Percentiles rank a stretch among this genome's conserved stretches.
Conservation (phyloP, 2,797 vertebrate species). For the Eupleurogrammus muticus region DNA sequence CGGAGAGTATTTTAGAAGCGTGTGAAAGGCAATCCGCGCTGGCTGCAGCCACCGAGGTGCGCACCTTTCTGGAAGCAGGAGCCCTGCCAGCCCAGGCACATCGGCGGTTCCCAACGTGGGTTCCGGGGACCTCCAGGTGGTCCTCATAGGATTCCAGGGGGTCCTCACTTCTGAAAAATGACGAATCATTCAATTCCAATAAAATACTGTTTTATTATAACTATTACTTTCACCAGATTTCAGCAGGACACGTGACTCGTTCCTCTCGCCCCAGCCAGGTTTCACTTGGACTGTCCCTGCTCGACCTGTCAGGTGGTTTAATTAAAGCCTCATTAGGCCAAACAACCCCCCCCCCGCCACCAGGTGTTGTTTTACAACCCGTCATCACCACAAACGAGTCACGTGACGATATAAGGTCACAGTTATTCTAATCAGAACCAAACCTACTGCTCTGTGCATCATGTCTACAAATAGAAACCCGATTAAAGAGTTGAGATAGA, state of each 20-base stretch:
- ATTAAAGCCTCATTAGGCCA: background rate
- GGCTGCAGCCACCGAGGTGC: conserved; percentile 80
- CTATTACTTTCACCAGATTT: conserved; percentile 9
- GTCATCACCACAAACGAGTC: conserved; percentile 12
- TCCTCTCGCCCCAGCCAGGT: background rate
- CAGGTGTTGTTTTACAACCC: conserved; percentile 19
- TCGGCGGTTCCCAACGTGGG: conserved; percentile 62
- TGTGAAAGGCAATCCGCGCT: conserved; percentile 85
- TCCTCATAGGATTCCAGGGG: conserved; percentile 29
- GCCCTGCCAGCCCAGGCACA: conserved; percentile 66
- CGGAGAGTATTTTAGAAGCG: conserved; percentile 85
- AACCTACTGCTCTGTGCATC: conserved; percentile 28
- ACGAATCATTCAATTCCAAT: background rate
- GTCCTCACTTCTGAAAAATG: conserved; percentile 5
- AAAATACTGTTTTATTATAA: too few species aligned
- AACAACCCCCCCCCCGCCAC: too few species aligned
- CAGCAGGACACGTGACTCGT: background rate
- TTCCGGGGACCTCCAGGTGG: conserved; percentile 57
- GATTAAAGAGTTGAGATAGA: too few species aligned
- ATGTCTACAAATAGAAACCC: conserved; percentile 44
- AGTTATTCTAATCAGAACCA: conserved; percentile 14
- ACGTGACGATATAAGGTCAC: conserved; percentile 28
- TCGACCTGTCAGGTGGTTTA: background rate
- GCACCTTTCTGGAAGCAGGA: conserved; percentile 77
- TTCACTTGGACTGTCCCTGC: background rate